phyloP scores from a whole-genome alignment of 1,140 invertebrate species.

The Lordiphosa mommai region DNA sequence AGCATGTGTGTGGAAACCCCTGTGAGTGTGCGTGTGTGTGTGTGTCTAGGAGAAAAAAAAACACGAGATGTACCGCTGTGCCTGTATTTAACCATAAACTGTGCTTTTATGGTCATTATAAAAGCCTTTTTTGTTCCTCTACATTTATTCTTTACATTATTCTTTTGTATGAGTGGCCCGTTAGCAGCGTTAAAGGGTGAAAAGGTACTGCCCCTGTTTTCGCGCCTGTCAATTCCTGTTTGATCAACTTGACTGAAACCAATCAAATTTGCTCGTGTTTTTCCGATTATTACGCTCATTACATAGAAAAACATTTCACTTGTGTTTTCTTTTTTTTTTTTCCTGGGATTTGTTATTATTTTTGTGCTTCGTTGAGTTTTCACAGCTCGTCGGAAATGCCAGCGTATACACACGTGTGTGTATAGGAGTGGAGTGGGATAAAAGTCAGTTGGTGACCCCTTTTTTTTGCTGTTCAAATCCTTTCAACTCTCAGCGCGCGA shows the following conservation, averaged over 20 bases:
- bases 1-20: conserved; percentile 12
- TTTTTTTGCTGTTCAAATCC: conserved; percentile 31
- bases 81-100: conserved; percentile 71
- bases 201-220: background rate
- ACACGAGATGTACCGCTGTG: conserved; percentile 33
- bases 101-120: conserved; percentile 65
- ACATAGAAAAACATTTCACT: conserved; percentile 66
- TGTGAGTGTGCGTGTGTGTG: conserved; percentile 7
- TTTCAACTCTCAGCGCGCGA: conserved; percentile 53
- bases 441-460: conserved; percentile 65
- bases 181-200: conserved; percentile 10
- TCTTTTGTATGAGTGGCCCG: conserved; percentile 56
- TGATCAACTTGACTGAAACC: conserved; percentile 8
- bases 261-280: conserved; percentile 50
- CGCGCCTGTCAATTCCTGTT: conserved; percentile 19
- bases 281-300: conserved; percentile 74
- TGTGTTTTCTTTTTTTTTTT: conserved; percentile 31
- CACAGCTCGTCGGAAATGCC: conserved; percentile 54
- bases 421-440: conserved; percentile 25
- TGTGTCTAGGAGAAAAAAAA: conserved; percentile 15
- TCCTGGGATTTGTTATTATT: conserved; percentile 67
- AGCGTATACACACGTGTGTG: background rate
- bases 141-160: conserved; percentile 66
- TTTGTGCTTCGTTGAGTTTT: conserved; percentile 70
- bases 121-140: conserved; percentile 21